A percentile compares a stretch with the other conserved stretches of the same genome.
Conservation (phyloP, 2,888 invertebrate species). For the Microplitis deprimator region DNA sequence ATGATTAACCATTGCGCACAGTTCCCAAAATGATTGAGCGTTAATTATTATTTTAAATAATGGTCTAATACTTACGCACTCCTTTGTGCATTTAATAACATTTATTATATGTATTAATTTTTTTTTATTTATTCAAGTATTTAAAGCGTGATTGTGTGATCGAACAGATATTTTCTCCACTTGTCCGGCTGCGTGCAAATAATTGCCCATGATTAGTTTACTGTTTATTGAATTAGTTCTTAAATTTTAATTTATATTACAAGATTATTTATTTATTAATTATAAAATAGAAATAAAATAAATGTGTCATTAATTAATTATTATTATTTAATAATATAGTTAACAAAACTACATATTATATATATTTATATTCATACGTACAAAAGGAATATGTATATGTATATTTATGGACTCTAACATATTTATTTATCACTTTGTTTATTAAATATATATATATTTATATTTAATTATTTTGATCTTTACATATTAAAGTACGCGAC, state of each 20-base stretch:
- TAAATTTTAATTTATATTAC: slow-evolving; percentile 4
- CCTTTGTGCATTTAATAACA: neutral
- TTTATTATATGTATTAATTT: slow-evolving; percentile 2
- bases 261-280: slow-evolving; percentile 12
- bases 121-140: slow-evolving; percentile 53
- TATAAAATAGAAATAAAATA: slow-evolving; percentile 5
- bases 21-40: slow-evolving; percentile 12
- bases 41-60: slow-evolving; percentile 6
- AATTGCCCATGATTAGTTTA: slow-evolving; percentile 55
- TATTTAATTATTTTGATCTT: no score
- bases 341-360: no score
- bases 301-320: no score
- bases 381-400: neutral
- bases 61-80: slow-evolving; percentile 46
- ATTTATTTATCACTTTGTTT: no score
- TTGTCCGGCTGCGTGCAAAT: slow-evolving; percentile 69
- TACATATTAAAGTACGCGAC: no score
- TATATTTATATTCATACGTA: no score
- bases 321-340: no score
- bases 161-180: slow-evolving; percentile 61
- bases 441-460: no score
- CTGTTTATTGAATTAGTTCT: neutral
- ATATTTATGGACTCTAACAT: no score
- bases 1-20: neutral
- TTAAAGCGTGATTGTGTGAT: slow-evolving; percentile 60